Conservation (phyloP, 2,113 vertebrate genomes). For the Serinus canaria region DNA sequence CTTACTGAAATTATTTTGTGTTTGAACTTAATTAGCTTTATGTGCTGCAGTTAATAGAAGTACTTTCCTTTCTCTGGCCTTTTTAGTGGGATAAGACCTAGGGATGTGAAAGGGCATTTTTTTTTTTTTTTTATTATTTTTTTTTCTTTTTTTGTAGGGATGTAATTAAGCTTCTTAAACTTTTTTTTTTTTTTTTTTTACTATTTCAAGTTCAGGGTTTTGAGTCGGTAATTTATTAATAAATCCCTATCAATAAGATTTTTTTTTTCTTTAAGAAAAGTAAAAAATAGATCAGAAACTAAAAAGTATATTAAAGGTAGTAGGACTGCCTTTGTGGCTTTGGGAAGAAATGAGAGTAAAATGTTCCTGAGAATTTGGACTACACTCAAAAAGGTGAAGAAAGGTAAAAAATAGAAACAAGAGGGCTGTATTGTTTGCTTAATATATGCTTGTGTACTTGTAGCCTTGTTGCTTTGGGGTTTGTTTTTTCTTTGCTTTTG, state of each 20-base stretch:
- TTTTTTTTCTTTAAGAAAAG: not conserved
- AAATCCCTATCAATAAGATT: not conserved
- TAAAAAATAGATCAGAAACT: not conserved
- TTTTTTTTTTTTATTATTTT: no score
- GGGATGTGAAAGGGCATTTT: rapidly evolving
- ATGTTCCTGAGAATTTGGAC: not conserved
- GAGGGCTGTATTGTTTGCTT: rapidly evolving
- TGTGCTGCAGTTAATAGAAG: not conserved
- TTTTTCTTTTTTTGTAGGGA: no score
- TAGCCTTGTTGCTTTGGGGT: not conserved
- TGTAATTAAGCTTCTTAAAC: rapidly evolving
- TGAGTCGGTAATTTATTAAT: rapidly evolving
- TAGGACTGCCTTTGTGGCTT: not conserved
- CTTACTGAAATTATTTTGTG: not conserved
- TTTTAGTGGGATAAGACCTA: not conserved
- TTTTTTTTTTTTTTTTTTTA: not conserved
- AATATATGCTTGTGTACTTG: not conserved
- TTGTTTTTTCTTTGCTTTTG: not conserved
- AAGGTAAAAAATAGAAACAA: not conserved
- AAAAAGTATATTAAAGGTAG: not conserved
- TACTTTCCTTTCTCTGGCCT: not conserved
- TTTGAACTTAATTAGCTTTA: not conserved
- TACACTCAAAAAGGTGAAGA: not conserved
- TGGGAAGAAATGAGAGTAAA: not conserved
- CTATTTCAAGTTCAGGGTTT: not conserved